Conservation (phyloP, 2,113 vertebrate species). For the Xiphophorus maculatus region DNA sequence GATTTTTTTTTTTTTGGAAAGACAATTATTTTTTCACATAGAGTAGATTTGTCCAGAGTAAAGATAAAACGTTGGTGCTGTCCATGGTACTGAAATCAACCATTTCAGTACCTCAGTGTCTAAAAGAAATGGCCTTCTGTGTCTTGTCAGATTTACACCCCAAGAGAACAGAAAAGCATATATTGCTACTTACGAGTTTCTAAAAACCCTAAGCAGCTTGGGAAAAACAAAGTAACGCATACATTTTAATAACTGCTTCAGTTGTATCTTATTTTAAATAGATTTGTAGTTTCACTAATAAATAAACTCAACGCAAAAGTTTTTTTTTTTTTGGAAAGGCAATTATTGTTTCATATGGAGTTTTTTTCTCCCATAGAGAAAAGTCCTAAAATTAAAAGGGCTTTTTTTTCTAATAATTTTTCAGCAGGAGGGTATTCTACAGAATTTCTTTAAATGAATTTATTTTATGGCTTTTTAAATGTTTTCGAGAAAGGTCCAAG, state of each 20-base stretch:
- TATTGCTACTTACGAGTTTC: neutral
- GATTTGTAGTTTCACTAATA: too few relatives aligned
- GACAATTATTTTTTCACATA: too few relatives aligned
- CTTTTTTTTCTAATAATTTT: too few relatives aligned
- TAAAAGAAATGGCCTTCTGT: neutral
- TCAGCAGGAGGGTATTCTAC: too few relatives aligned
- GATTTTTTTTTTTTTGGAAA: too few relatives aligned
- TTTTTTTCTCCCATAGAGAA: too few relatives aligned
- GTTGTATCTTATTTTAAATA: neutral
- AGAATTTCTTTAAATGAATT: too few relatives aligned
- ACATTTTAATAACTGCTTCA: neutral
- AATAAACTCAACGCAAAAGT: too few relatives aligned
- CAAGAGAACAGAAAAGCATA: neutral
- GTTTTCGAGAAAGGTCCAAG: neutral
- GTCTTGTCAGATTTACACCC: neutral
- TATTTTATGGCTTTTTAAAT: neutral
- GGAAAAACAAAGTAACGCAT: neutral
- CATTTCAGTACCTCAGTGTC: too few relatives aligned
- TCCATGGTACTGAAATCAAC: slow-evolving; percentile 8
- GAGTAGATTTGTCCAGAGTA: neutral
- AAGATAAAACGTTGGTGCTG: neutral
- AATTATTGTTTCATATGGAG: too few relatives aligned
- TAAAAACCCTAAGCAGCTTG: neutral
- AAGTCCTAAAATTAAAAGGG: too few relatives aligned
- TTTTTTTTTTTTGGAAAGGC: too few relatives aligned